Evolutionary conservation across 2,888 invertebrate genomes (phyloP).

Genomic region (Ganaspis brasiliensis): DNA sequence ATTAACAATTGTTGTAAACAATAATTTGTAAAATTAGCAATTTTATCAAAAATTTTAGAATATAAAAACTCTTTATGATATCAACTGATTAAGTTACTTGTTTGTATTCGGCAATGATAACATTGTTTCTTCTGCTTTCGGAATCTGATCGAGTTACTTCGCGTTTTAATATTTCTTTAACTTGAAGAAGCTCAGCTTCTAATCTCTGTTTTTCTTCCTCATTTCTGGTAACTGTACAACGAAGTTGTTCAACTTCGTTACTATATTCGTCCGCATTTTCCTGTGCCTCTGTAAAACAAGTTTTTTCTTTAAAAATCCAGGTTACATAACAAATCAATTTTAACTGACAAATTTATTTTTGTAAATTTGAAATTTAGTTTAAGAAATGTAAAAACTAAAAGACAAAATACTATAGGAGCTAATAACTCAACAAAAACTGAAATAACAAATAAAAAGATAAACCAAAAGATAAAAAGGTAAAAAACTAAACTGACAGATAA

Average conservation of each 20-base stretch:
- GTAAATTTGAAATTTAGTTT: too few relatives aligned
- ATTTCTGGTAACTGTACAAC: conserved; percentile 84
- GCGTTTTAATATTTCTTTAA: conserved; percentile 89
- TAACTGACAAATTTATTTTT: background rate
- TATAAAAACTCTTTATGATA: too few relatives aligned
- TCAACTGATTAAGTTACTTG: conserved; percentile 81
- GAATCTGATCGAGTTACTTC: conserved; percentile 88
- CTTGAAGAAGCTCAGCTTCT: conserved; percentile 85
- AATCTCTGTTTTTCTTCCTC: conserved; percentile 88
- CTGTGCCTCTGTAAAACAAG: conserved; percentile 82
- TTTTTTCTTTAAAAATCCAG: background rate
- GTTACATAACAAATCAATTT: background rate
- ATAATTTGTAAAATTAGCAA: too few relatives aligned
- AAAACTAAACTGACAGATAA: too few relatives aligned
- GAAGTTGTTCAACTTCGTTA: conserved; percentile 83
- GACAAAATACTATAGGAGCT: too few relatives aligned
- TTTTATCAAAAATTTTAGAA: too few relatives aligned
- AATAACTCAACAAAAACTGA: too few relatives aligned
- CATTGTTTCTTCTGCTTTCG: conserved; percentile 88
- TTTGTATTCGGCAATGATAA: conserved; percentile 95
- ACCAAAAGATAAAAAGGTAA: too few relatives aligned
- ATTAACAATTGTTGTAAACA: conserved; percentile 6
- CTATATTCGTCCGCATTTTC: conserved; percentile 83
- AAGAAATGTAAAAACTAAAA: too few relatives aligned
- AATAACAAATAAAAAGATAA: too few relatives aligned